These are phyloP conservation scores for Lasiurus borealis DNA, from an alignment of 2,113 vertebrate species.

Conservation along the genomic window DNA sequence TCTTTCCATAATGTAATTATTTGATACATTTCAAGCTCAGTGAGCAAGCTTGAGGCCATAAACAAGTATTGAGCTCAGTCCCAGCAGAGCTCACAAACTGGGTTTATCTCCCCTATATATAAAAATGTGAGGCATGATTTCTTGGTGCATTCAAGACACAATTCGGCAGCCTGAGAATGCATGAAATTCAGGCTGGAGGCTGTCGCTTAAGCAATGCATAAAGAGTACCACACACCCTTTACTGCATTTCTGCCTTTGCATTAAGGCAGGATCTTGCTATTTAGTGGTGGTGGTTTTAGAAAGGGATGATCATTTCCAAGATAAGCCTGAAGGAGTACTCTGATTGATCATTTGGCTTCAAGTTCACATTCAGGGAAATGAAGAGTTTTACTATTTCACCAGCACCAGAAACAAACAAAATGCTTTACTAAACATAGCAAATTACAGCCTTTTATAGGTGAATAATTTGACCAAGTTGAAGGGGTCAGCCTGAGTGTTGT, in stretches of 20 bases:
- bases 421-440: conserved; percentile 45
- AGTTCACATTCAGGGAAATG: conserved; percentile 57
- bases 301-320: conserved; percentile 80
- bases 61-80: conserved; percentile 43
- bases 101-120: conserved; percentile 43
- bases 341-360: conserved; percentile 55
- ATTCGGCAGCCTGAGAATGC: neutral
- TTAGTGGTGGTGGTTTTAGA: conserved; percentile 66
- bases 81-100: neutral
- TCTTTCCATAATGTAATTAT: conserved; percentile 48
- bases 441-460: neutral
- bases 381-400: conserved; percentile 56
- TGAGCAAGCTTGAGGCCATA: conserved; percentile 43
- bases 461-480: neutral
- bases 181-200: neutral
- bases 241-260: conserved; percentile 56
- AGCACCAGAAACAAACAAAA: conserved; percentile 64
- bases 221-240: conserved; percentile 66
- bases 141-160: neutral
- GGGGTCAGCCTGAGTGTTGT: neutral
- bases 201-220: conserved; percentile 43
- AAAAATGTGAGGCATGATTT: conserved; percentile 41
- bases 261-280: conserved; percentile 63
- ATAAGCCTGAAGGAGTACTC: conserved; percentile 68
- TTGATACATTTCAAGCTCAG: conserved; percentile 77